Evolutionary conservation across 2,888 invertebrate species (phyloP).

Genomic region (Xylota segnis): DNA sequence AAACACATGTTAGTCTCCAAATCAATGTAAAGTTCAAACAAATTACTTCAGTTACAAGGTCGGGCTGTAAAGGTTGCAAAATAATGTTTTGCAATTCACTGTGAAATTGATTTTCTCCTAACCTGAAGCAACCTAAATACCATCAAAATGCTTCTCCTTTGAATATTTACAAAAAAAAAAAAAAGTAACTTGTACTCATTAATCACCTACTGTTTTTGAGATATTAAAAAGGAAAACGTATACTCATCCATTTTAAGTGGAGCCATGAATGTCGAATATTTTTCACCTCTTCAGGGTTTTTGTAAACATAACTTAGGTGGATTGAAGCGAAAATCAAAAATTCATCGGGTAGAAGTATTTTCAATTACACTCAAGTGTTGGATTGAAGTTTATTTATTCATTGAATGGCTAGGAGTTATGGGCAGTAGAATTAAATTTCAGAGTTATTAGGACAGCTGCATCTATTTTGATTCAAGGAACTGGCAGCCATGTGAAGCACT

Average conservation of each 20-base stretch:
- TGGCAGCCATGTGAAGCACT: too few species aligned
- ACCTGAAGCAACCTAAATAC: conserved; percentile 53
- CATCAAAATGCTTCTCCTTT: conserved; percentile 45
- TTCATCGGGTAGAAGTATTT: not conserved
- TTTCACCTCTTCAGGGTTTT: conserved; percentile 39
- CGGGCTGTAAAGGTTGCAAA: conserved; percentile 49
- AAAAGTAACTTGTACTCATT: conserved; percentile 53
- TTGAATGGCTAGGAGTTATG: not conserved
- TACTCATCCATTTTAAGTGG: conserved; percentile 73
- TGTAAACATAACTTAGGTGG: conserved; percentile 31
- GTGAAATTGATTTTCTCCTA: conserved; percentile 68
- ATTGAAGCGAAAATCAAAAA: conserved; percentile 37
- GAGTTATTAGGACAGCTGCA: too few species aligned
- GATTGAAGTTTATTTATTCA: conserved; percentile 1
- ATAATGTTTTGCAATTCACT: conserved; percentile 66
- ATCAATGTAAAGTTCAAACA: conserved; percentile 1
- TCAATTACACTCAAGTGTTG: conserved; percentile 20
- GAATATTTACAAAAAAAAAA: conserved; percentile 24
- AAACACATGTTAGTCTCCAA: conserved; percentile 15
- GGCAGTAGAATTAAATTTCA: not conserved
- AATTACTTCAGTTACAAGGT: conserved; percentile 6
- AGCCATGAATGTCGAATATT: conserved; percentile 63
- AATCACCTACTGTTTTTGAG: conserved; percentile 62
- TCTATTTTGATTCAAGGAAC: too few species aligned
- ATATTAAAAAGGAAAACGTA: conserved; percentile 52